Evolutionary conservation across 2,888 invertebrate species (phyloP).

Genomic region (Xanthia togata): DNA sequence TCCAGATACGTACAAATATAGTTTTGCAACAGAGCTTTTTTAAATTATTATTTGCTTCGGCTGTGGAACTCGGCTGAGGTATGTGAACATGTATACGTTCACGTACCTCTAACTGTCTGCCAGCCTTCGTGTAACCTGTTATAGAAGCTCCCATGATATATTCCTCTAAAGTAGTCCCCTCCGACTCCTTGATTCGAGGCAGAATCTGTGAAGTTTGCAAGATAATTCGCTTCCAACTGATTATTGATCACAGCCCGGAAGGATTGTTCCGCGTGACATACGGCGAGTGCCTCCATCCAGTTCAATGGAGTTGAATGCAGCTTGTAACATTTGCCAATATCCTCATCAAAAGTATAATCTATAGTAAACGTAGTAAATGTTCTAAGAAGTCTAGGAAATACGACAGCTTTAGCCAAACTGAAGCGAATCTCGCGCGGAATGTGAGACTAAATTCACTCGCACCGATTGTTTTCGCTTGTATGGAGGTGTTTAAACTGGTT

Average conservation of each 20-base stretch:
- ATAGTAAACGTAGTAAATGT: background rate
- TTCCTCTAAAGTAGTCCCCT: too few relatives aligned
- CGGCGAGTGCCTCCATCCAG: too few relatives aligned
- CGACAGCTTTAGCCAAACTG: background rate
- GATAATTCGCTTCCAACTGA: constrained; percentile 38
- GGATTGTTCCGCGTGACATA: constrained; percentile 77
- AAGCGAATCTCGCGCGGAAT: background rate
- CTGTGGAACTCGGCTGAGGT: too few relatives aligned
- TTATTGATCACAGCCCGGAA: constrained; percentile 77
- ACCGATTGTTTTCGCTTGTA: background rate
- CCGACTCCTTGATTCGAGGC: constrained; percentile 4
- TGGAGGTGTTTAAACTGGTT: too few relatives aligned
- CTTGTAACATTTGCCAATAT: constrained; percentile 78
- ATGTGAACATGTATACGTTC: too few relatives aligned
- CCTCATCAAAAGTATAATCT: constrained; percentile 71
- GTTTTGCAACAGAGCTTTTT: too few relatives aligned
- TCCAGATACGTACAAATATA: too few relatives aligned
- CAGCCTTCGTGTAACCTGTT: constrained; percentile 65
- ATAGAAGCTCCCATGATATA: constrained; percentile 71
- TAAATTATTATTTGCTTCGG: too few relatives aligned
- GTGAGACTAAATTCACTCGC: background rate
- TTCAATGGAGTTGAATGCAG: constrained; percentile 75
- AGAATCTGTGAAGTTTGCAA: background rate
- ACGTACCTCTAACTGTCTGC: constrained; percentile 75
- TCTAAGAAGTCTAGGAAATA: background rate